Evolutionary conservation across 2,797 vertebrate species (phyloP), one percentile per base, ranked within the genome.

Genomic region (Helostoma temminkii): DNA sequence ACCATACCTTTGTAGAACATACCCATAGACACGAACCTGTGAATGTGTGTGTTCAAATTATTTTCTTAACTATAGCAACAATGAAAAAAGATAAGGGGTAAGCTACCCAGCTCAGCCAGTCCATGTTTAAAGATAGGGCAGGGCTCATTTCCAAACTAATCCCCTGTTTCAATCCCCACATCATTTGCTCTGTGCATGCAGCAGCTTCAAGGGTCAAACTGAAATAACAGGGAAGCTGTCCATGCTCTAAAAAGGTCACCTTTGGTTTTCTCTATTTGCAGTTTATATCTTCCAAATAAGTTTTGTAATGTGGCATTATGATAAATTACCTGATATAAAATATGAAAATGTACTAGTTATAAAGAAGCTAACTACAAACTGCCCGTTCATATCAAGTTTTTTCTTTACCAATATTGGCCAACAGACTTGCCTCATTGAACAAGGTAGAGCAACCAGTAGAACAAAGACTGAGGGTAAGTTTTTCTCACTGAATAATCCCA

Each of bases 1-100:
- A 85, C 90, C 90, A 81, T 91, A 92, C 91, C 91, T 93, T 92
- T 93, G 89, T 92, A 90, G 88, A 90, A 91, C 88, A 90, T 83
- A 85, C 67, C 81, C 85, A 67, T 84, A 87, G 87, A 89, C 84
- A 83, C 80, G 77, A 87, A 81, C 88, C 83, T 81, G 75, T 69
- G 85, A 83, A 87, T 82, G 84, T 88, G 76, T 71, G 84, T 56
- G 81, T 80, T 85, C 84, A 88, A 86, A 91, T 92, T 71, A 91
- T 88, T 89, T 90, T 85, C 76, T 83, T 80, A 86, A 71, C 88
- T 87, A 66, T 11, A 43, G 87, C 82, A 86, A 91, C 82, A 90
- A 81, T 87, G 72, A 73, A 76, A 78, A 81, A 82, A 89, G 86
- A 90, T 77, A 88, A 88, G 80, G 86, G 66, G 57, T 69, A 87